A percentile compares a stretch with the other conserved stretches of the same genome.
phyloP scores from a whole-genome alignment of 2,888 invertebrate species.

The Torymus auratus region DNA sequence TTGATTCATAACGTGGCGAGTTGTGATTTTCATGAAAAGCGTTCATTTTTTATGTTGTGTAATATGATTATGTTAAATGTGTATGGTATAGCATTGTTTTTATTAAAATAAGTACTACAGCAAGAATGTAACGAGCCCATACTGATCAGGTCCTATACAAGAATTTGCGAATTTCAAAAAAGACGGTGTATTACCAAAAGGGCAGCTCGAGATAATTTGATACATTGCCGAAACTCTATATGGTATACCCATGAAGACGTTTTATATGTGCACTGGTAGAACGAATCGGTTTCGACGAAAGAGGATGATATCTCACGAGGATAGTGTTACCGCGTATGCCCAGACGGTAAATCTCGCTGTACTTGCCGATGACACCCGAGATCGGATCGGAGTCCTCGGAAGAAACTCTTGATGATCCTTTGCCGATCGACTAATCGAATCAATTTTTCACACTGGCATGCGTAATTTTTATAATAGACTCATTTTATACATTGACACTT shows the following conservation, averaged over 20 bases:
- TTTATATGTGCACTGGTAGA: conserved; percentile 62
- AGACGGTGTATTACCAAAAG: conserved; percentile 8
- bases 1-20: neutral
- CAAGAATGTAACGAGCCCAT: too few species aligned
- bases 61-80: neutral
- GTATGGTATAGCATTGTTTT: neutral
- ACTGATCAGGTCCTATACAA: too few species aligned
- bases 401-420: conserved; percentile 21
- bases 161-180: conserved; percentile 27
- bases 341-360: conserved; percentile 56
- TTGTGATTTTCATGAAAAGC: neutral
- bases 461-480: too few species aligned
- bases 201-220: conserved; percentile 64
- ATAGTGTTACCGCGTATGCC: conserved; percentile 63
- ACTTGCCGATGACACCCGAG: conserved; percentile 57
- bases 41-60: neutral
- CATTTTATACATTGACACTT: too few species aligned
- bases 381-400: conserved; percentile 55
- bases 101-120: neutral
- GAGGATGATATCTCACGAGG: conserved; percentile 65
- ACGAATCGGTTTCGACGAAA: conserved; percentile 62
- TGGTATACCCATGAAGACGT: conserved; percentile 62
- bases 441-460: conserved; percentile 8
- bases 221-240: conserved; percentile 65
- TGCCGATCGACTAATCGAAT: conserved; percentile 40